Conservation (phyloP, 2,888 invertebrate genomes). For the Tetragonisca angustula region DNA sequence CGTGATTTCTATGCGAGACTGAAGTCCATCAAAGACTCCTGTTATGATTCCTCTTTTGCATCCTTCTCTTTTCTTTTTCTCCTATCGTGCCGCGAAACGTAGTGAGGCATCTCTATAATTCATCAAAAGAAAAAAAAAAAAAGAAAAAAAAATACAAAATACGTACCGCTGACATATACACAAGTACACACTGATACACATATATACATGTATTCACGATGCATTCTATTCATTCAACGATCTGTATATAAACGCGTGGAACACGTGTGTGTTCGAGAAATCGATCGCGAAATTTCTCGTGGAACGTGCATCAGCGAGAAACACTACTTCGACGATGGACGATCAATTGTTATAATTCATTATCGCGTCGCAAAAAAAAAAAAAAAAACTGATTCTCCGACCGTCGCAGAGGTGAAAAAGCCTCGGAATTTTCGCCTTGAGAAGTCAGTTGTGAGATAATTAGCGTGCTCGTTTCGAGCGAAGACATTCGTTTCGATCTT, state of each 20-base stretch:
- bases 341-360: slow-evolving; percentile 5
- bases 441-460: neutral
- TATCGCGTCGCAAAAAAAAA: neutral
- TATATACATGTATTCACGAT: neutral
- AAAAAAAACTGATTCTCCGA: neutral
- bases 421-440: slow-evolving; percentile 4
- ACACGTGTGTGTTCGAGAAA: slow-evolving; percentile 1
- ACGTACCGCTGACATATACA: neutral
- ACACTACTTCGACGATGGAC: neutral
- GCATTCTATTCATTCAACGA: slow-evolving; percentile 7
- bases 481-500: neutral
- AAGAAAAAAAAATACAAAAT: neutral
- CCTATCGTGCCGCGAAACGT: neutral
- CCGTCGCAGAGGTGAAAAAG: neutral
- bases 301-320: slow-evolving; percentile 3
- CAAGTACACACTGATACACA: neutral
- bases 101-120: slow-evolving; percentile 8
- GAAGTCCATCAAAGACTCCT: slow-evolving; percentile 19
- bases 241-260: slow-evolving; percentile 3
- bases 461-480: neutral
- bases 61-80: slow-evolving; percentile 4
- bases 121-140: neutral
- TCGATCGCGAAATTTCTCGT: slow-evolving; percentile 16
- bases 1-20: slow-evolving; percentile 26
- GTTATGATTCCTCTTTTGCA: neutral